Evolutionary conservation across 2,888 invertebrate species (phyloP).

Genomic region (Andrena minutula): DNA sequence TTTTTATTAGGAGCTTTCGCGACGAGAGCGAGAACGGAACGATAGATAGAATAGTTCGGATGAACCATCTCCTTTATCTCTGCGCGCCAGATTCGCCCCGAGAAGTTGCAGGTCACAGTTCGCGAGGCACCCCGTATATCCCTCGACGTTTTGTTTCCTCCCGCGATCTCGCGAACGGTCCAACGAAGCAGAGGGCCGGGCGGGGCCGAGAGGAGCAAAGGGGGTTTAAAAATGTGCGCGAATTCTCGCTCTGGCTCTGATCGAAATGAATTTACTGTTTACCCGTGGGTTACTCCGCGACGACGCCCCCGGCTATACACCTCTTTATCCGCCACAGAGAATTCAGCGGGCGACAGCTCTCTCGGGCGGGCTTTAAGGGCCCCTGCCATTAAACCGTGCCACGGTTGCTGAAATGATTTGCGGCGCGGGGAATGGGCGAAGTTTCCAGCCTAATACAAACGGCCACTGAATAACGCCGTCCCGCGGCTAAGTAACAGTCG

Average conservation of each 20-base stretch:
- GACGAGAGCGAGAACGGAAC: too few species aligned
- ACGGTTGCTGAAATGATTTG: slow-evolving; percentile 29
- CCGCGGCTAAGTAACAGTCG: slow-evolving; percentile 20
- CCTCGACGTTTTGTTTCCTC: neutral
- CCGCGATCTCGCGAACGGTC: slow-evolving; percentile 11
- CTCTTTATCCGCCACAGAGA: slow-evolving; percentile 67
- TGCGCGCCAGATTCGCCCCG: neutral
- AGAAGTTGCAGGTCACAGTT: neutral
- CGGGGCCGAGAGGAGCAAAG: neutral
- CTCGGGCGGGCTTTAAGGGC: slow-evolving; percentile 20
- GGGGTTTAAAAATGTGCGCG: slow-evolving; percentile 61
- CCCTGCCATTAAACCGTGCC: slow-evolving; percentile 27
- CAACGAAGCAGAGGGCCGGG: slow-evolving; percentile 25
- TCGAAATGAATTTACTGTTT: slow-evolving; percentile 79
- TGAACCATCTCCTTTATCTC: neutral
- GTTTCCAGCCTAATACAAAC: slow-evolving; percentile 39
- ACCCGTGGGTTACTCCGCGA: slow-evolving; percentile 64
- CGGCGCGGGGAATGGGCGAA: slow-evolving; percentile 39
- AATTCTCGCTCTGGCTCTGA: slow-evolving; percentile 53
- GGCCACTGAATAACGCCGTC: slow-evolving; percentile 20
- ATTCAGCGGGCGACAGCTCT: slow-evolving; percentile 60
- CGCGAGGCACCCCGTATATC: neutral
- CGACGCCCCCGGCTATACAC: slow-evolving; percentile 57
- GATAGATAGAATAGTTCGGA: too few species aligned
- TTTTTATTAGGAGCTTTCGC: too few species aligned